Evolutionary conservation across 2,113 vertebrate genomes (phyloP).

Genomic region (Hypomesus transpacificus): DNA sequence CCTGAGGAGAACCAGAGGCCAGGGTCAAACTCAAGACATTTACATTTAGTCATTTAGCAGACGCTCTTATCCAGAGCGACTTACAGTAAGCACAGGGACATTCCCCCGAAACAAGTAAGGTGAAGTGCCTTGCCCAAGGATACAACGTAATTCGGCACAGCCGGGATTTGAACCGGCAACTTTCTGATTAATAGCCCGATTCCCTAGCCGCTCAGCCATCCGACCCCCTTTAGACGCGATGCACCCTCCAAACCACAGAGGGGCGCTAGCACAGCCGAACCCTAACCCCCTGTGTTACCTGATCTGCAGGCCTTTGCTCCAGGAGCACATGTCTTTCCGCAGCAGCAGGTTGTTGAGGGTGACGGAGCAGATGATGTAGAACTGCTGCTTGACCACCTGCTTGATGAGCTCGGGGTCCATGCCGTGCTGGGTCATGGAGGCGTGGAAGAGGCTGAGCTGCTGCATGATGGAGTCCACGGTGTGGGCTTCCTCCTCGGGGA

Average conservation of each 20-base stretch:
- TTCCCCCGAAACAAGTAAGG: too few species aligned
- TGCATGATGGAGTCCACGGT: conserved; percentile 88
- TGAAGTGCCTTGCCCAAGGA: too few species aligned
- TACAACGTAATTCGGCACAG: too few species aligned
- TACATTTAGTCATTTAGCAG: too few species aligned
- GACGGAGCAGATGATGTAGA: conserved; percentile 86
- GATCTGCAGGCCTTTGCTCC: conserved; percentile 98
- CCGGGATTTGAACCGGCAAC: too few species aligned
- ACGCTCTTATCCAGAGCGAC: too few species aligned
- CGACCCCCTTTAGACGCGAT: too few species aligned
- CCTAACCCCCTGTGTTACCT: conserved; percentile 69
- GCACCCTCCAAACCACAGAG: too few species aligned
- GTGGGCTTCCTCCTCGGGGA: conserved; percentile 80
- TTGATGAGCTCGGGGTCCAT: conserved; percentile 85
- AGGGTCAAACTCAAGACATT: neutral
- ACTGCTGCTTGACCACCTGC: conserved; percentile 89
- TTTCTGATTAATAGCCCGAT: too few species aligned
- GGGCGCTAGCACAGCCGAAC: too few species aligned
- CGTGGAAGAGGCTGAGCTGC: conserved; percentile 83
- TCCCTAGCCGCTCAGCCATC: too few species aligned
- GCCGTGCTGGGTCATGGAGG: conserved; percentile 86
- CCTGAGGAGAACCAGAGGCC: conserved; percentile 54
- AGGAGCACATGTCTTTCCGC: conserved; percentile 97
- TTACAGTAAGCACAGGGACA: too few species aligned
- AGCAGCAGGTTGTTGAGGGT: conserved; percentile 94